Percentiles rank a stretch among this genome's conserved stretches.
Conservation (phyloP, 2,888 invertebrate species). For the Slavum lentiscoides region DNA sequence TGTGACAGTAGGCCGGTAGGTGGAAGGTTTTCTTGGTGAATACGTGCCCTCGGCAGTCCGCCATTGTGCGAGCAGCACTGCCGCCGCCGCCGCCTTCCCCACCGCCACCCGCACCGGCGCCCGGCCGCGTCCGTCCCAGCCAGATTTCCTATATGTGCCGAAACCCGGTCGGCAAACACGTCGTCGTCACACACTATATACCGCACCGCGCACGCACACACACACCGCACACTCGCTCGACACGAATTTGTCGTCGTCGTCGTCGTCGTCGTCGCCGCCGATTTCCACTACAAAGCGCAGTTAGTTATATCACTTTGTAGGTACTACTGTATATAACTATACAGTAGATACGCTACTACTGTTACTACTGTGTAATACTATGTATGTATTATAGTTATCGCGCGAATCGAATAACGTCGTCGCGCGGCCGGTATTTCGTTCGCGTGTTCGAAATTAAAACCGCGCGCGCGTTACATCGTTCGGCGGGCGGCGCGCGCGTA, state of each 20-base stretch:
- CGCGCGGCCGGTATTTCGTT: conserved; percentile 11
- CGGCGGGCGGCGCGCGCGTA: conserved; percentile 17
- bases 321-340: too few relatives aligned
- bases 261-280: conserved; percentile 21
- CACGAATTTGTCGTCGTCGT: conserved; percentile 14
- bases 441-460: conserved; percentile 3
- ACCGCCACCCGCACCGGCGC: conserved; percentile 57
- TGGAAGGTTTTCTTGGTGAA: conserved; percentile 99
- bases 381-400: neutral
- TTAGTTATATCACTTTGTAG: too few relatives aligned
- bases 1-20: conserved; percentile 99
- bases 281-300: conserved; percentile 7
- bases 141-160: conserved; percentile 53
- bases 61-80: conserved; percentile 65
- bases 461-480: conserved; percentile 39
- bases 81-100: conserved; percentile 63
- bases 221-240: conserved; percentile 16
- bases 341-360: too few relatives aligned
- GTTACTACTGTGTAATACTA: too few relatives aligned
- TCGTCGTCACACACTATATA: conserved; percentile 4
- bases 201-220: conserved; percentile 43
- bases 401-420: conserved; percentile 20
- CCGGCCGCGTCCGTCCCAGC: conserved; percentile 54
- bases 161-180: conserved; percentile 54
- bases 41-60: conserved; percentile 79